These are phyloP conservation scores for Gobio occitaniae DNA, from an alignment of 2,797 vertebrate species.

Conservation along the genomic window DNA sequence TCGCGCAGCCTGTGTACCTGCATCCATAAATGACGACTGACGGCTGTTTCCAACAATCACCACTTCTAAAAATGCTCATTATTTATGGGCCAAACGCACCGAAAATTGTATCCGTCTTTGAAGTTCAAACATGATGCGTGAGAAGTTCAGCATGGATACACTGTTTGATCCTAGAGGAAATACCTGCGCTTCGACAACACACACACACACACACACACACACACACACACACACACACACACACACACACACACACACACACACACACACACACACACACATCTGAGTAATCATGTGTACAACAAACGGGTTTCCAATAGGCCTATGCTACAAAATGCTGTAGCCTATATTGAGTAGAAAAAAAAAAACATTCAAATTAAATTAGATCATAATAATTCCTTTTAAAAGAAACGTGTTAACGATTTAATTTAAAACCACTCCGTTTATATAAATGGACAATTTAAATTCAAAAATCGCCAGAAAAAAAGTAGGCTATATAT, in stretches of 20 bases:
- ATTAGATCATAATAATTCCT: background rate
- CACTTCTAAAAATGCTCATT: constrained; percentile 30
- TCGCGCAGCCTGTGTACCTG: constrained; percentile 57
- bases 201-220: background rate
- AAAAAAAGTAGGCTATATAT: background rate
- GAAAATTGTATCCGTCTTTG: constrained; percentile 32
- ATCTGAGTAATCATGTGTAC: background rate
- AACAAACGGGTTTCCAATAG: background rate
- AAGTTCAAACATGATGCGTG: constrained; percentile 41
- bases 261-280: background rate
- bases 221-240: background rate
- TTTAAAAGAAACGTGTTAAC: background rate
- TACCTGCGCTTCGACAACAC: background rate
- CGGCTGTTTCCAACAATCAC: constrained; percentile 53
- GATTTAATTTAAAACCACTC: background rate
- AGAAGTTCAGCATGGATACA: constrained; percentile 19
- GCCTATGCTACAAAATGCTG: background rate
- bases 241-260: background rate
- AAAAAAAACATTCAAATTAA: background rate
- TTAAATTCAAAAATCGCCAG: background rate
- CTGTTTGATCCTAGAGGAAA: constrained; percentile 29
- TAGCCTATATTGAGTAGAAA: background rate
- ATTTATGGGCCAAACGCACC: constrained; percentile 46
- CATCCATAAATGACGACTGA: constrained; percentile 48
- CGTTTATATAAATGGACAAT: background rate